These are phyloP conservation scores for Eilema caniola DNA, from an alignment of 2,888 invertebrate species.

Conservation along the genomic window DNA sequence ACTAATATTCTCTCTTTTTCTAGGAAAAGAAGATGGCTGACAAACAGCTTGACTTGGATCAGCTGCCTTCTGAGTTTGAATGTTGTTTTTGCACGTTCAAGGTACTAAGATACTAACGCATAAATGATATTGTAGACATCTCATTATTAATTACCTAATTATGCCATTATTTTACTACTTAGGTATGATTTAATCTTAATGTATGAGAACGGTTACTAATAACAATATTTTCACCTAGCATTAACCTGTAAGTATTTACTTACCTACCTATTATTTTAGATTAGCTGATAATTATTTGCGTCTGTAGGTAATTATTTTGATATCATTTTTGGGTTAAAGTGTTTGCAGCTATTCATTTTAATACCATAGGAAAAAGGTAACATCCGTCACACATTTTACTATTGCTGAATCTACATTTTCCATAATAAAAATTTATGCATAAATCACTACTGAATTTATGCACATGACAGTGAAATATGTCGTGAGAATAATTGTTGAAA, in stretches of 20 bases:
- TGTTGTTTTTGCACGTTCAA: conserved; percentile 99
- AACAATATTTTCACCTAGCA: conserved; percentile 59
- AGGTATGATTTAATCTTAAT: conserved; percentile 29
- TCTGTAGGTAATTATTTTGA: conserved; percentile 29
- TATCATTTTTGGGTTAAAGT: conserved; percentile 39
- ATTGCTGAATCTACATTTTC: conserved; percentile 1
- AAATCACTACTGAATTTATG: conserved; percentile 10
- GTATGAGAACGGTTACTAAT: conserved; percentile 45
- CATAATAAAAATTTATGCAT: conserved; percentile 2
- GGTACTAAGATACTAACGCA: conserved; percentile 88
- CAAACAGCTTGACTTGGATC: conserved; percentile 93
- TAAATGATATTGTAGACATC: conserved; percentile 34
- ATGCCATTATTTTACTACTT: conserved; percentile 37
- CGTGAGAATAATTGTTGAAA: not conserved
- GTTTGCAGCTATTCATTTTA: conserved; percentile 41
- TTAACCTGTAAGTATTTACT: conserved; percentile 60
- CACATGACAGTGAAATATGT: not conserved
- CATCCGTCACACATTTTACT: conserved; percentile 17
- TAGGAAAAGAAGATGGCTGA: conserved; percentile 91
- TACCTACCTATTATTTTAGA: conserved; percentile 38
- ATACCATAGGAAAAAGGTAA: conserved; percentile 49
- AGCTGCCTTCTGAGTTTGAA: conserved; percentile 98
- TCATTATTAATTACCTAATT: conserved; percentile 45
- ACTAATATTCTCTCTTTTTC: conserved; percentile 82
- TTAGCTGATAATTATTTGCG: conserved; percentile 33